Evolutionary conservation across 2,797 vertebrate species (phyloP), one percentile per base, ranked within the genome.

Genomic region (Sebastes cheni): DNA sequence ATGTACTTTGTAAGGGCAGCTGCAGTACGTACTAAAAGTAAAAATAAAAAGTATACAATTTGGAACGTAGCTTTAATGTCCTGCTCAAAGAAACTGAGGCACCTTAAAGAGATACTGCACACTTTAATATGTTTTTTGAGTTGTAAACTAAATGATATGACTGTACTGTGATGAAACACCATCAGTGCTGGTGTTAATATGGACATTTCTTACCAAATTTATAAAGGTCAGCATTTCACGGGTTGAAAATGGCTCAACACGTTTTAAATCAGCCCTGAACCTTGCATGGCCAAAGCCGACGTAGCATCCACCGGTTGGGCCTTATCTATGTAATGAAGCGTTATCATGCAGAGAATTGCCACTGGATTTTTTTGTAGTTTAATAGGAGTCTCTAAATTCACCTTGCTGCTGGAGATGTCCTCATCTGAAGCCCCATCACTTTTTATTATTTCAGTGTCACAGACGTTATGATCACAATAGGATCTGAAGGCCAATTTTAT

Each of bases 381-480:
- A 72, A 55, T 32, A 3, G 3, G 11, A 68, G 23, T 30, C 27
- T 32, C 1, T 9, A 39, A 75, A 78, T 79, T 85, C 20, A 66
- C 42, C 46, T 71, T 69, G 16, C 18, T 78, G 39, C 32, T 58
- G 34, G 42, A 77, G 25, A 46, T 67, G 70, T 69, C 18, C 30
- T 75, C 12, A 55, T 60, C 77, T 67, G 23, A 29, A 60, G 8
- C 6, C 2, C 42, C 1, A 10, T 76, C 66, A 65, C 13, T 29
- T 82, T 72, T 60, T 67, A 58, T 70, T 20, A 67, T 13, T 20
- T 25, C 25, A 50, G 39, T 67, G 14, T 66, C 39, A 86, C 20
- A 32, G 6, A 14, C 1, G 6, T 60, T 82, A 50, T 80, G 34
- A 72, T 74, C 6, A 58, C 46, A 76, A 69, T 39, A 11, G 14